These are phyloP conservation scores for Criorhina ranunculi DNA, from an alignment of 2,888 invertebrate genomes.

Conservation along the genomic window DNA sequence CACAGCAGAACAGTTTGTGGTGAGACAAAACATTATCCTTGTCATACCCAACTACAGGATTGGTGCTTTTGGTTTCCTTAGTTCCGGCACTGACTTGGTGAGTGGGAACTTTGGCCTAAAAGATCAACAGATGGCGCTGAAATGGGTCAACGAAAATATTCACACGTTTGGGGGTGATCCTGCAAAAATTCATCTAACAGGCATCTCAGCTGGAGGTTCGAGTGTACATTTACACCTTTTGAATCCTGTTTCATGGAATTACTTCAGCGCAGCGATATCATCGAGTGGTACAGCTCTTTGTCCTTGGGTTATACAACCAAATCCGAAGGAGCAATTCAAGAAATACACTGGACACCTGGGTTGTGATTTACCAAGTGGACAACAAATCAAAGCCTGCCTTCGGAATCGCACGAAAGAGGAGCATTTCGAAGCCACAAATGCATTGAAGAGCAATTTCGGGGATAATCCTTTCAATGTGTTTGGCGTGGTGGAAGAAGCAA, in stretches of 20 bases:
- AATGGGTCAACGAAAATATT: constrained; percentile 89
- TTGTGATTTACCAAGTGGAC: constrained; percentile 85
- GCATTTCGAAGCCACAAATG: background rate
- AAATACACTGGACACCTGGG: constrained; percentile 85
- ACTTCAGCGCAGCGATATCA: constrained; percentile 82
- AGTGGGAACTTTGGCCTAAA: constrained; percentile 91
- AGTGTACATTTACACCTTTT: constrained; percentile 90
- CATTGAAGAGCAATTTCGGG: constrained; percentile 81
- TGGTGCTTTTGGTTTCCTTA: constrained; percentile 91
- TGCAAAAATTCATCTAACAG: constrained; percentile 88
- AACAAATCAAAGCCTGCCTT: constrained; percentile 82
- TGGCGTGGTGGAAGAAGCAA: constrained; percentile 88
- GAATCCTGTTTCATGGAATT: constrained; percentile 84
- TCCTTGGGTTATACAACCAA: constrained; percentile 86
- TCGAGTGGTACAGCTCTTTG: constrained; percentile 89
- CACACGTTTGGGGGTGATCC: constrained; percentile 90
- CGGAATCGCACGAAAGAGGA: constrained; percentile 6
- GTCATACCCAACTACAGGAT: constrained; percentile 89
- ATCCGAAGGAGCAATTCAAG: constrained; percentile 86
- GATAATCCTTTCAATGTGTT: constrained; percentile 89
- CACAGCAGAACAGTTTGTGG: constrained; percentile 86
- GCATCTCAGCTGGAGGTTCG: constrained; percentile 90
- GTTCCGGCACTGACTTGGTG: constrained; percentile 88
- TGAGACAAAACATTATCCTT: constrained; percentile 87
- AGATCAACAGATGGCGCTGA: constrained; percentile 89